Percentiles rank a stretch among this genome's conserved stretches.
phyloP scores from a whole-genome alignment of 2,113 vertebrate species.

The Callorhinus ursinus region DNA sequence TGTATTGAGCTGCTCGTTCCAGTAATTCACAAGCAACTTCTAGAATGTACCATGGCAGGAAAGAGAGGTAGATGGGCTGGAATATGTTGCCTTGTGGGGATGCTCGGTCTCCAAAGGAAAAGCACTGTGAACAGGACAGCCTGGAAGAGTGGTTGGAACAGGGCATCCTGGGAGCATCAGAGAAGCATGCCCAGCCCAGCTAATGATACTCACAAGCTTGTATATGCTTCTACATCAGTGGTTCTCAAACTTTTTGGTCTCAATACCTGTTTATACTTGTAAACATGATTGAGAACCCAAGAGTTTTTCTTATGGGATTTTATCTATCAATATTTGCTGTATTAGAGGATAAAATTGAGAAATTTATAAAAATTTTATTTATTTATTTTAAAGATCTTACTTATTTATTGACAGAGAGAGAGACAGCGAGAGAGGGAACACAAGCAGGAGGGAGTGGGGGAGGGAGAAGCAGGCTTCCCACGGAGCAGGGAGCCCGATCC shows the following conservation, averaged over 20 bases:
- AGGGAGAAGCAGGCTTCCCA: too few relatives aligned
- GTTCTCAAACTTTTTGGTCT: background rate
- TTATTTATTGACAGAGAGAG: too few relatives aligned
- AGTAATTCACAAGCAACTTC: background rate
- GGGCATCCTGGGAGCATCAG: background rate
- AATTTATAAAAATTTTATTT: background rate
- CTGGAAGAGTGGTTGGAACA: background rate
- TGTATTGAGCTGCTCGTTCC: background rate
- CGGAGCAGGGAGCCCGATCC: too few relatives aligned
- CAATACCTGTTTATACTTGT: background rate
- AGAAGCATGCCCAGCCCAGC: background rate
- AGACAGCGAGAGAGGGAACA: too few relatives aligned
- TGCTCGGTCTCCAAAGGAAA: background rate
- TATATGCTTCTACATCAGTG: background rate
- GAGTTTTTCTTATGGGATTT: background rate
- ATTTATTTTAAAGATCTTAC: too few relatives aligned
- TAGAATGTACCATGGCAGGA: background rate
- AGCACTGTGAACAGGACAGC: too few relatives aligned
- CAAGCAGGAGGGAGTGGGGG: too few relatives aligned
- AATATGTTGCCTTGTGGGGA: background rate
- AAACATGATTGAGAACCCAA: background rate
- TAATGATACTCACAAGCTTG: background rate
- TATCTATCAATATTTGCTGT: background rate
- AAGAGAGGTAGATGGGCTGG: background rate
- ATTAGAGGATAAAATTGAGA: slow-evolving; percentile 5